A percentile compares a stretch with the other conserved stretches of the same genome.
Evolutionary conservation across 2,797 vertebrate genomes (phyloP).

Genomic region (Argya squamiceps): DNA sequence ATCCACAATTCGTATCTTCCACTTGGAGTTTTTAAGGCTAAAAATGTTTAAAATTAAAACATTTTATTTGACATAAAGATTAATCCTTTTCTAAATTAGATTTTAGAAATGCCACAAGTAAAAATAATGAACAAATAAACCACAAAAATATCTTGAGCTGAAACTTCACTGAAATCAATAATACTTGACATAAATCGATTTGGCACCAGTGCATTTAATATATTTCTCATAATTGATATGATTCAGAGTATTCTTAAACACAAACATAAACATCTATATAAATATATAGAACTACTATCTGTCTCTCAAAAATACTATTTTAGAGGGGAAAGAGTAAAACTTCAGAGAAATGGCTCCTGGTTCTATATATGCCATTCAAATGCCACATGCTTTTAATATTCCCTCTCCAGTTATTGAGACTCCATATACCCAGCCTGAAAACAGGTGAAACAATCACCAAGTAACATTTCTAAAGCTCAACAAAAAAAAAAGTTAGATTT

Average conservation of each 20-base stretch:
- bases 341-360: neutral
- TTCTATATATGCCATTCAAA: neutral
- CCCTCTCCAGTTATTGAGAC: neutral
- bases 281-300: neutral
- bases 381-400: neutral
- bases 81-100: neutral
- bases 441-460: neutral
- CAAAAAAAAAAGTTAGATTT: neutral
- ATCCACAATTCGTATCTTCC: neutral
- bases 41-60: neutral
- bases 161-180: neutral
- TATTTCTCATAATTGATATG: neutral
- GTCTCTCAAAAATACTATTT: neutral
- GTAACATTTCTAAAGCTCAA: neutral
- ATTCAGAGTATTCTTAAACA: neutral
- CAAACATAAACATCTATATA: neutral
- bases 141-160: neutral
- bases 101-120: neutral
- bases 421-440: neutral
- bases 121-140: slow-evolving; percentile 3
- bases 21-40: neutral
- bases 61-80: neutral
- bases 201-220: neutral
- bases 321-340: neutral
- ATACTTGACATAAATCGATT: neutral